Evolutionary conservation across 2,888 invertebrate genomes (phyloP).

Genomic region (Tenthredo livida): DNA sequence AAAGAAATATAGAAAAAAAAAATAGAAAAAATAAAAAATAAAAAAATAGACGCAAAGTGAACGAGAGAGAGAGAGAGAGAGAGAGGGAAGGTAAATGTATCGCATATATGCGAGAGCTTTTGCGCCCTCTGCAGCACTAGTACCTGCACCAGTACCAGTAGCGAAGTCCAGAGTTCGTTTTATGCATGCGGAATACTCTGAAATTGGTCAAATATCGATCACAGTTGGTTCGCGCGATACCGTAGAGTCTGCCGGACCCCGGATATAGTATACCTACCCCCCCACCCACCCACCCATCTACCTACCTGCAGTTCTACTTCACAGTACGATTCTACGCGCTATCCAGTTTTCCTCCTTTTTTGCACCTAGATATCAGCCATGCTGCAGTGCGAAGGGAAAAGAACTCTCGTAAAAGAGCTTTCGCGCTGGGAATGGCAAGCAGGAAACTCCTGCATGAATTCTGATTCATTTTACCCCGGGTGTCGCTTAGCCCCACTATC

Average conservation of each 20-base stretch:
- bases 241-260: neutral
- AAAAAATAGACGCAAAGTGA: neutral
- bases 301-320: neutral
- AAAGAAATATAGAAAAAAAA: neutral
- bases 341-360: neutral
- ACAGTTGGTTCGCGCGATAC: slow-evolving; percentile 65
- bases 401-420: slow-evolving; percentile 13
- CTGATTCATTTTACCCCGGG: slow-evolving; percentile 13
- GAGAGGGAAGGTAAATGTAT: slow-evolving; percentile 12
- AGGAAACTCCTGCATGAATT: slow-evolving; percentile 17
- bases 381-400: neutral
- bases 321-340: neutral
- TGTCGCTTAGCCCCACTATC: neutral
- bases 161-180: slow-evolving; percentile 73
- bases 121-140: slow-evolving; percentile 62
- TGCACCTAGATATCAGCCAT: slow-evolving; percentile 47
- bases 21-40: neutral
- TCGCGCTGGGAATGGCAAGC: slow-evolving; percentile 8
- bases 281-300: too few species aligned
- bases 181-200: slow-evolving; percentile 73
- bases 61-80: neutral
- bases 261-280: neutral
- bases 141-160: slow-evolving; percentile 57
- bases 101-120: slow-evolving; percentile 69
- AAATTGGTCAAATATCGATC: slow-evolving; percentile 73